Evolutionary conservation across 2,888 invertebrate species (phyloP).

Genomic region (Gnatocerus cornutus): DNA sequence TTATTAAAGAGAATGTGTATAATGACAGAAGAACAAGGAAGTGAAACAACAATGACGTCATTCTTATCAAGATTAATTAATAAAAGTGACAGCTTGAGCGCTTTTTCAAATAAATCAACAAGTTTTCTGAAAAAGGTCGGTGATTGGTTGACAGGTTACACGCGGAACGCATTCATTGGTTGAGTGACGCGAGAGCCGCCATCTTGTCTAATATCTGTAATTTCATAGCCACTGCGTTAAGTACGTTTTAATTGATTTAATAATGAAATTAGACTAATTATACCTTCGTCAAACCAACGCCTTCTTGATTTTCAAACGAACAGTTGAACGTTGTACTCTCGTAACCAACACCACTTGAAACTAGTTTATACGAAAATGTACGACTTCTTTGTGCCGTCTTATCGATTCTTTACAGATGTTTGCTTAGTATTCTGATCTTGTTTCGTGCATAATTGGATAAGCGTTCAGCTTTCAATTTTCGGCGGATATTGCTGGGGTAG

Average conservation of each 20-base stretch:
- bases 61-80: slow-evolving; percentile 5
- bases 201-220: no score
- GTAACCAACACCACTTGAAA: background rate
- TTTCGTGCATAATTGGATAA: slow-evolving; percentile 16
- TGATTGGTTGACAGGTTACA: no score
- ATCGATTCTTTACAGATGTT: slow-evolving; percentile 16
- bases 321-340: background rate
- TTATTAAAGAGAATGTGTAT: slow-evolving; percentile 18
- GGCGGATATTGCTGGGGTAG: slow-evolving; percentile 5
- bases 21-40: slow-evolving; percentile 18
- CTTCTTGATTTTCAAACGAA: slow-evolving; percentile 11
- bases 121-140: slow-evolving; percentile 1
- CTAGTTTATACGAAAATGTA: background rate
- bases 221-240: background rate
- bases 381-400: slow-evolving; percentile 4
- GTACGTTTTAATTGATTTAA: background rate
- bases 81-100: background rate
- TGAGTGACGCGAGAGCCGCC: no score
- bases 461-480: slow-evolving; percentile 16
- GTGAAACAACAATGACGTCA: background rate
- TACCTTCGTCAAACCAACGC: slow-evolving; percentile 10
- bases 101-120: slow-evolving; percentile 3
- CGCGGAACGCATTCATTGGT: no score
- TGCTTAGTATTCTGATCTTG: slow-evolving; percentile 2
- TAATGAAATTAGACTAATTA: slow-evolving; percentile 13